phyloP scores from a whole-genome alignment of 2,888 invertebrate genomes.

The Melieria omissa region DNA sequence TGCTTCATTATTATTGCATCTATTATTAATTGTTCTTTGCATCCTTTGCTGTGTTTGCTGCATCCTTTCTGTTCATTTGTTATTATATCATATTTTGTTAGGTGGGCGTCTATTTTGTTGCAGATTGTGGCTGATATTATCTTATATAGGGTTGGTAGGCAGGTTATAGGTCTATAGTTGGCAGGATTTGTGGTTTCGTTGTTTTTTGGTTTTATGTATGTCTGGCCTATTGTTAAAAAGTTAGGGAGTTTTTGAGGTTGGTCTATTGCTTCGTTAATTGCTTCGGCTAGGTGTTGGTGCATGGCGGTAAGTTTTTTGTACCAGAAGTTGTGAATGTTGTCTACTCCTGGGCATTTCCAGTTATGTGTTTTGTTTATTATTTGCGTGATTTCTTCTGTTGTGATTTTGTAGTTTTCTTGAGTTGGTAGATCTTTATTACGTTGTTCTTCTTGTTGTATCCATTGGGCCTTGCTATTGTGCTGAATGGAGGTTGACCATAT shows the following conservation, averaged over 20 bases:
- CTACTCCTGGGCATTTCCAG: too few species aligned
- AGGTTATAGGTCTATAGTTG: slow-evolving; percentile 22
- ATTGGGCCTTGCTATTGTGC: background rate
- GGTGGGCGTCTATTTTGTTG: background rate
- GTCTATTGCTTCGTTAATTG: background rate
- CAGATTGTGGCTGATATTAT: slow-evolving; percentile 17
- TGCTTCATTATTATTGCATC: too few species aligned
- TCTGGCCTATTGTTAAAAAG: slow-evolving; percentile 4
- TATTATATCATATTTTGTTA: too few species aligned
- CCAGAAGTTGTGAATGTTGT: too few species aligned
- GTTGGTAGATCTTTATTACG: background rate
- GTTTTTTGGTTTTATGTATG: slow-evolving; percentile 21
- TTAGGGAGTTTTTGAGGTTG: slow-evolving; percentile 1
- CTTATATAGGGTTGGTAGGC: slow-evolving; percentile 15
- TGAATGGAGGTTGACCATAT: slow-evolving; percentile 3
- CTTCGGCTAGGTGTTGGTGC: too few species aligned
- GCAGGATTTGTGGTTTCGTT: slow-evolving; percentile 6
- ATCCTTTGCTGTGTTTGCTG: too few species aligned
- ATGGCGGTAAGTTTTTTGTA: too few species aligned
- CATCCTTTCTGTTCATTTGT: too few species aligned
- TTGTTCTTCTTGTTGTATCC: slow-evolving; percentile 10
- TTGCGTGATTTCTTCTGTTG: background rate
- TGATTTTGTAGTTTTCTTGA: background rate
- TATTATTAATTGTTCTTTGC: too few species aligned
- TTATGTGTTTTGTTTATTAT: too few species aligned